phyloP scores from a whole-genome alignment of 2,797 vertebrate species.

The Argyrosomus regius region DNA sequence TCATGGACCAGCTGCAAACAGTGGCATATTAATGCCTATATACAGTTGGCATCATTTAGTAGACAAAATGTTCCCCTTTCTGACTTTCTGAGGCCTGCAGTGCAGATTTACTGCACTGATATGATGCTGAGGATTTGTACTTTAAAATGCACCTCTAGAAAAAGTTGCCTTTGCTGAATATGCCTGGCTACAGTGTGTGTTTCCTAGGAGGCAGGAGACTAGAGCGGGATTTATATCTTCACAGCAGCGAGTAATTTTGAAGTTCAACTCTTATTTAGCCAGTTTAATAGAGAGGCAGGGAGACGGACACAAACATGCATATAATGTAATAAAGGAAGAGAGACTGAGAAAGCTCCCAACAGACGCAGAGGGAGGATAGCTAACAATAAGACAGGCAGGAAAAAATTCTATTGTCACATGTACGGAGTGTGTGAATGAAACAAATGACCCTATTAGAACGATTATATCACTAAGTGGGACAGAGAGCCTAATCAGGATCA shows the following conservation, averaged over 20 bases:
- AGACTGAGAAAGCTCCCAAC: slow-evolving; percentile 6
- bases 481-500: slow-evolving; percentile 54
- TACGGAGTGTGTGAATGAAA: slow-evolving; percentile 37
- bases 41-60: slow-evolving; percentile 6
- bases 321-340: slow-evolving; percentile 9
- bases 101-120: neutral
- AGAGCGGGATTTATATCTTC: slow-evolving; percentile 25
- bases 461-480: slow-evolving; percentile 62
- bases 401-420: slow-evolving; percentile 40
- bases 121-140: slow-evolving; percentile 16
- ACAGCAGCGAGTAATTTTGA: slow-evolving; percentile 18
- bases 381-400: slow-evolving; percentile 20
- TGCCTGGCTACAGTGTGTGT: slow-evolving; percentile 4
- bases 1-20: neutral
- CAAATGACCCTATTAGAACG: slow-evolving; percentile 50
- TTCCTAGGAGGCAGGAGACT: slow-evolving; percentile 18
- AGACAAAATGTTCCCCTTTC: slow-evolving; percentile 11
- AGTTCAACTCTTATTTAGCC: neutral
- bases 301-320: slow-evolving; percentile 8
- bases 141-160: slow-evolving; percentile 29
- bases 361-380: neutral
- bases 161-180: slow-evolving; percentile 3
- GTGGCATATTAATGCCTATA: neutral
- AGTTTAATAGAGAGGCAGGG: slow-evolving; percentile 1
- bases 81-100: slow-evolving; percentile 1